These are phyloP conservation scores for Pristionchus arcanus DNA, from an alignment of 2,888 invertebrate species.

Conservation along the genomic window DNA sequence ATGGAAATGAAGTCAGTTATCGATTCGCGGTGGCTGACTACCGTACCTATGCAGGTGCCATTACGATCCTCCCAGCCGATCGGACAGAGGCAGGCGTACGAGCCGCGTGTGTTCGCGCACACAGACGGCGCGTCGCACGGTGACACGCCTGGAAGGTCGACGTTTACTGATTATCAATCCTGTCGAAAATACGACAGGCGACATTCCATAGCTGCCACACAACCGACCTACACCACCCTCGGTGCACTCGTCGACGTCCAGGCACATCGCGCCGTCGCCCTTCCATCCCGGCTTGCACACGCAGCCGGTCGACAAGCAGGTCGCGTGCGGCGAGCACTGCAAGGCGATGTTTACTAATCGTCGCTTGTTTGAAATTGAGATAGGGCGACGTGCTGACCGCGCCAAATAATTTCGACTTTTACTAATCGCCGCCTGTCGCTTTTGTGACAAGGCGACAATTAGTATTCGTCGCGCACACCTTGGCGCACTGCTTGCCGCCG, in stretches of 20 bases:
- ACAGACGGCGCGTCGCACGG: constrained; percentile 93
- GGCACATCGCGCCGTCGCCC: constrained; percentile 60
- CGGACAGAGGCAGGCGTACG: constrained; percentile 94
- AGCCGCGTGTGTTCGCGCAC: constrained; percentile 92
- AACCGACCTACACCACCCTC: constrained; percentile 44
- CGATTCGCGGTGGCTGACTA: neutral
- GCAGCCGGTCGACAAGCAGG: constrained; percentile 53
- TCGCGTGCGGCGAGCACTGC: constrained; percentile 49
- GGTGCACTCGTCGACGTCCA: constrained; percentile 62
- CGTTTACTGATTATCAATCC: neutral
- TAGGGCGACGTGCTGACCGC: neutral
- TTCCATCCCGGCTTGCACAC: constrained; percentile 60
- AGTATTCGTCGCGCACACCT: neutral
- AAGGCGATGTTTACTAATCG: neutral
- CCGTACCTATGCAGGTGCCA: constrained; percentile 49
- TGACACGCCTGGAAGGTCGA: neutral
- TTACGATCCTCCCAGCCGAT: constrained; percentile 84
- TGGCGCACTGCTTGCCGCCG: constrained; percentile 43
- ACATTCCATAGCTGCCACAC: too few species aligned
- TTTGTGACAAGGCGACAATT: neutral
- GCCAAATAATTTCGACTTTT: too few species aligned
- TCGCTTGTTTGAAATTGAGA: neutral
- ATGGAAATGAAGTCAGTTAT: neutral
- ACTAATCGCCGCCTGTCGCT: neutral
- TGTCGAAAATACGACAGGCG: neutral